These are phyloP conservation scores for Cervus canadensis DNA, from an alignment of 2,113 vertebrate species.

Conservation along the genomic window DNA sequence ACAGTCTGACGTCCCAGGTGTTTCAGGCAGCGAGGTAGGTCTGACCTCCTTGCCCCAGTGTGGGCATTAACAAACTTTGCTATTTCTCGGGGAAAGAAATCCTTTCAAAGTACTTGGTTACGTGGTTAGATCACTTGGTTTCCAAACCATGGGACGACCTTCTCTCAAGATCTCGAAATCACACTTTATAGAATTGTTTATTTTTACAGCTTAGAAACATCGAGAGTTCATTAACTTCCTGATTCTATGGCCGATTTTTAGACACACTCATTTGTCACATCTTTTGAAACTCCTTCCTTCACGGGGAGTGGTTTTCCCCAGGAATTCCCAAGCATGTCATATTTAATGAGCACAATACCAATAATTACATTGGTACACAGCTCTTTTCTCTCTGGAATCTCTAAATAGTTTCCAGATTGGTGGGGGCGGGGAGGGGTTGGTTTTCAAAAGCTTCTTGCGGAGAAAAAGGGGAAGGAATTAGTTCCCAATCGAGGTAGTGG, in stretches of 20 bases:
- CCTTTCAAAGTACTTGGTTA: background rate
- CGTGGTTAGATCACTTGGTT: background rate
- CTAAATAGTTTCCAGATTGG: slow-evolving; percentile 64
- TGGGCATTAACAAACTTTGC: background rate
- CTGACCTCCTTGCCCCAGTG: background rate
- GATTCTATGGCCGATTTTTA: slow-evolving; percentile 15
- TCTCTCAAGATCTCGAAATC: slow-evolving; percentile 13
- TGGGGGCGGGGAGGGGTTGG: background rate
- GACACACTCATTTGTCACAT: slow-evolving; percentile 43
- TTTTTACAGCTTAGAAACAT: slow-evolving; percentile 41
- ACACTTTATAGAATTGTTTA: background rate
- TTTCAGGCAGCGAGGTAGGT: background rate
- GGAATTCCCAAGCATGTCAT: slow-evolving; percentile 49
- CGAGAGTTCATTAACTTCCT: background rate
- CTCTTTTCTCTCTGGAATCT: slow-evolving; percentile 46
- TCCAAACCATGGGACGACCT: background rate
- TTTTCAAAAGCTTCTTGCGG: slow-evolving; percentile 47
- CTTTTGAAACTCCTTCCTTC: slow-evolving; percentile 36
- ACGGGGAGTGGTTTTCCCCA: background rate
- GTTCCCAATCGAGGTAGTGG: background rate
- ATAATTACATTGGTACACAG: slow-evolving; percentile 11
- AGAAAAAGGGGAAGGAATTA: background rate
- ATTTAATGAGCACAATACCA: slow-evolving; percentile 43
- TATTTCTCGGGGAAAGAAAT: background rate
- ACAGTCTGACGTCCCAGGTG: background rate